A percentile compares a stretch with the other conserved stretches of the same genome.
Evolutionary conservation across 2,888 invertebrate species (phyloP).

Genomic region (Drosophila kokeensis): DNA sequence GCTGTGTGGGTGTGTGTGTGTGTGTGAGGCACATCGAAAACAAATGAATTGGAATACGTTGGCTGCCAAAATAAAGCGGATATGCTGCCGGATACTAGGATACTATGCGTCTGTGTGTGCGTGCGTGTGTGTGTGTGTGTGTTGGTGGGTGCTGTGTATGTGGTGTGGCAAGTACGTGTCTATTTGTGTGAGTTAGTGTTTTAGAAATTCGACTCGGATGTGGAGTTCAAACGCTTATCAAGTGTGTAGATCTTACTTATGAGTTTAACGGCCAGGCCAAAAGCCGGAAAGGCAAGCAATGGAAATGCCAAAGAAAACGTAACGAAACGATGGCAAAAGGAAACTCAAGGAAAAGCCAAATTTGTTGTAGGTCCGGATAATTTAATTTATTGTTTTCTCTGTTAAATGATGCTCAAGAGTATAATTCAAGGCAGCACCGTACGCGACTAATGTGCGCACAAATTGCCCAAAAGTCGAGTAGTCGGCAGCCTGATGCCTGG

Average conservation of each 20-base stretch:
- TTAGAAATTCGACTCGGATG: slow-evolving; percentile 76
- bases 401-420: slow-evolving; percentile 80
- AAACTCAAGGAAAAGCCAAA: slow-evolving; percentile 65
- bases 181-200: slow-evolving; percentile 80
- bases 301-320: neutral
- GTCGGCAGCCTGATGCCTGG: neutral
- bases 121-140: slow-evolving; percentile 2
- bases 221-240: slow-evolving; percentile 79
- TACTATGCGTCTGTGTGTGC: slow-evolving; percentile 16
- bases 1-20: slow-evolving; percentile 6
- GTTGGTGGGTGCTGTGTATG: slow-evolving; percentile 18
- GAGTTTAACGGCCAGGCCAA: slow-evolving; percentile 66
- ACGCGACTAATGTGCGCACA: slow-evolving; percentile 78
- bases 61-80: slow-evolving; percentile 75
- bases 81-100: slow-evolving; percentile 62
- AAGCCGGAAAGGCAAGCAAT: slow-evolving; percentile 19
- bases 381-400: slow-evolving; percentile 80
- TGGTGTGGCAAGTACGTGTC: slow-evolving; percentile 62
- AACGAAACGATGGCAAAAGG: slow-evolving; percentile 4
- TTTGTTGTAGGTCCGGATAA: slow-evolving; percentile 75
- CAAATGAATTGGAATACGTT: slow-evolving; percentile 79
- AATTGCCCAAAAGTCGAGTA: slow-evolving; percentile 59
- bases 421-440: slow-evolving; percentile 68
- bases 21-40: slow-evolving; percentile 63
- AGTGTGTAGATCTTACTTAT: slow-evolving; percentile 81